Evolutionary conservation across 1,140 invertebrate genomes (phyloP), one percentile per base, ranked within the genome.

Genomic region (Dufourea novaeangliae): DNA sequence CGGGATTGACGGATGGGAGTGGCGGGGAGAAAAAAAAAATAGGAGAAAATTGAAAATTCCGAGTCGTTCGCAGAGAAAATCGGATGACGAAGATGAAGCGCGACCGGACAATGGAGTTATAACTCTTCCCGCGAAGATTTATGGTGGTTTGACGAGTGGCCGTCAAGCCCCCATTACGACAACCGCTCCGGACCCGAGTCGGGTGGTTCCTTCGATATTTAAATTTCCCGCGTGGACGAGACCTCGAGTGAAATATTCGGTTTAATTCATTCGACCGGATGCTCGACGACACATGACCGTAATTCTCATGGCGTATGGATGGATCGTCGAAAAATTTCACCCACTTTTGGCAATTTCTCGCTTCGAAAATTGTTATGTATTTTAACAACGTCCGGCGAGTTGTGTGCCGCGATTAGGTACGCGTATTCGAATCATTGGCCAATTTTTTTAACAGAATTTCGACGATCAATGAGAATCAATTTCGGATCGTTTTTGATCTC

Each of bases 1-100:
- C 61, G 25, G 68, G 50, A 64, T 61, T 39, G 69, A 66, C 71
- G 59, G 63, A 34, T 22, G 22, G 22, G n/a, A n/a, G n/a, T n/a
- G n/a, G 54, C 46, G 20, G 67, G 32, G 50, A 54, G 57, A 68
- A 34, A 39, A 50, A 54, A 44, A n/a, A 41, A 14, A 59, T 2
- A 29, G 44, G 32, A 67, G 73, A 76, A 76, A 76, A 76, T 69
- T 76, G 73, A 59, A 76, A 76, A 69, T 76, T 76, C 54, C 32
- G 17, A 69, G 66, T 39, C 39, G 54, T 34, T 59, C 39, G 29
- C 25, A 39, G 32, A 76, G 73, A n/a, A 76, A 76, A 39, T 29
- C 54, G 54, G n/a, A 34, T 69, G 73, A 69, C 73, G 64, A 37
- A 56, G 66, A 76, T 68, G 32, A 75, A 75, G 12, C 63, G 37